Conservation (phyloP, 2,797 vertebrate species). For the Caiman crocodilus region DNA sequence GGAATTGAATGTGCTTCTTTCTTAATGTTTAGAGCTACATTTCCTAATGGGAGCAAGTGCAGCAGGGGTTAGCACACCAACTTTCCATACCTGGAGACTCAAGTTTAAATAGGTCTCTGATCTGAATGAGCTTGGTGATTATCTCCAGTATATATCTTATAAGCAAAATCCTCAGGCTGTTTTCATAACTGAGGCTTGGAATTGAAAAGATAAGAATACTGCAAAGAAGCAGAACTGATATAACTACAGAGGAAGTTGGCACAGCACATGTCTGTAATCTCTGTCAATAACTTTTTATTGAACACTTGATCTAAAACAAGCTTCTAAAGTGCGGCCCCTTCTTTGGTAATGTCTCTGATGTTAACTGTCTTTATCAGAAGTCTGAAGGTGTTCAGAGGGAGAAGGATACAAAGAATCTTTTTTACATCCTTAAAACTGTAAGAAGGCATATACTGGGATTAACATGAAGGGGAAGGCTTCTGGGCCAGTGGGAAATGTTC, state of each 20-base stretch:
- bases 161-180: neutral
- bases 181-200: neutral
- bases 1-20: neutral
- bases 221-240: neutral
- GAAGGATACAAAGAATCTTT: neutral
- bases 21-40: neutral
- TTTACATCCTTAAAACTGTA: neutral
- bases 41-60: neutral
- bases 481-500: neutral
- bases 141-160: neutral
- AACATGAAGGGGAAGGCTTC: neutral
- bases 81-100: neutral
- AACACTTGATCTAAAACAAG: neutral
- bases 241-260: neutral
- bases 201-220: neutral
- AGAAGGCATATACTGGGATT: neutral
- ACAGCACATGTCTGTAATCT: rapidly evolving
- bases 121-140: neutral
- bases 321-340: neutral
- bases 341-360: neutral
- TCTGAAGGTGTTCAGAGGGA: neutral
- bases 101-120: neutral
- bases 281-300: neutral
- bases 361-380: neutral
- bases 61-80: neutral